Conservation (phyloP, 2,113 vertebrate species). For the Podarcis muralis region DNA sequence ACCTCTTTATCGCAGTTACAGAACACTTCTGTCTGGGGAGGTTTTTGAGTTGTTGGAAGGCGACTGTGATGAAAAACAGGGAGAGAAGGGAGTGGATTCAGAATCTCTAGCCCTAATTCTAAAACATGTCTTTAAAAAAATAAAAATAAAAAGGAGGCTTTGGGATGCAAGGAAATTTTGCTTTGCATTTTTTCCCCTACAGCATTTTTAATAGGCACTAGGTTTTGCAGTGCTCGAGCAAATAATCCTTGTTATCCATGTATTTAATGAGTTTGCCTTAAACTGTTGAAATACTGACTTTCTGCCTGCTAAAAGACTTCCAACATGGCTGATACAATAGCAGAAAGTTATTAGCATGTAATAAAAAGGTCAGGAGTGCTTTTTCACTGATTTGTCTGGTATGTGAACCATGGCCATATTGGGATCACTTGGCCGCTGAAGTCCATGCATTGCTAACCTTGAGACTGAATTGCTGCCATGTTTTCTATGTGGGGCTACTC, state of each 20-base stretch:
- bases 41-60: neutral
- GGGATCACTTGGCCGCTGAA: no score
- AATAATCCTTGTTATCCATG: neutral
- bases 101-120: neutral
- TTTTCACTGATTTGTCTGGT: no score
- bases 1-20: slow-evolving; percentile 26
- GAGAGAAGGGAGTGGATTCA: neutral
- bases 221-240: neutral
- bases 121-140: neutral
- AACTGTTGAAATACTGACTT: neutral
- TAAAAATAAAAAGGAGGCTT: no score
- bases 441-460: no score
- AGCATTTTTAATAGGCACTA: neutral
- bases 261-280: neutral
- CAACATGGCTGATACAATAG: no score
- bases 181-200: neutral
- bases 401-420: no score
- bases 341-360: neutral
- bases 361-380: no score
- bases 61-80: neutral
- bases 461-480: no score
- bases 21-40: slow-evolving; percentile 6
- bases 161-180: neutral
- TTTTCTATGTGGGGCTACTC: no score
- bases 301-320: neutral